A percentile compares a stretch with the other conserved stretches of the same genome.
phyloP scores from a whole-genome alignment of 2,888 invertebrate genomes.

The Brachynemurus nebulosus region DNA sequence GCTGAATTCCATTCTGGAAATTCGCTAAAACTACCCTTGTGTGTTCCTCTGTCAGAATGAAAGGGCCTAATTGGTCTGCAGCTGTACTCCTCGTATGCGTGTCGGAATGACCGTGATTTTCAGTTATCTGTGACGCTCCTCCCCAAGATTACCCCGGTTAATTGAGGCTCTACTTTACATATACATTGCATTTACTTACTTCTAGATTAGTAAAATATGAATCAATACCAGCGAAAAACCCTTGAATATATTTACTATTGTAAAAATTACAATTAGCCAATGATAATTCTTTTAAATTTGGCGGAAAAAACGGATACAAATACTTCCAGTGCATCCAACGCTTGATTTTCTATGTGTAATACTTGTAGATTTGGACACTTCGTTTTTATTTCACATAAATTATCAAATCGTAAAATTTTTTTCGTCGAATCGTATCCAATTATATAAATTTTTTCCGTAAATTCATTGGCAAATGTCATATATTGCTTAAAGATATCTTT shows the following conservation, averaged over 20 bases:
- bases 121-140: no score
- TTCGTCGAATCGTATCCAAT: not conserved
- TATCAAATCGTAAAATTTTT: not conserved
- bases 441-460: conserved; percentile 1
- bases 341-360: conserved; percentile 2
- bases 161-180: no score
- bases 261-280: conserved; percentile 21
- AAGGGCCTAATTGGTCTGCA: no score
- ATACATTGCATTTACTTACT: no score
- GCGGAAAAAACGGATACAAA: conserved; percentile 49
- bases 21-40: no score
- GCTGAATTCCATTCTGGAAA: no score
- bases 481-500: conserved; percentile 1
- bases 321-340: not conserved
- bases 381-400: not conserved
- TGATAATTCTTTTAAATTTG: conserved; percentile 43
- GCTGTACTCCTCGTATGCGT: no score
- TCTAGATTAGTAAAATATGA: conserved; percentile 6
- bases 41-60: no score
- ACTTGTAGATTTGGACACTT: conserved; percentile 4
- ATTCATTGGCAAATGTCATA: not conserved
- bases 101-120: no score
- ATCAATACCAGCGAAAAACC: conserved; percentile 4
- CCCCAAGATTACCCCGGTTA: no score
- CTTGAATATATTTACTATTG: not conserved